Conservation (phyloP, 2,888 invertebrate genomes). For the Hydraecia micacea region DNA sequence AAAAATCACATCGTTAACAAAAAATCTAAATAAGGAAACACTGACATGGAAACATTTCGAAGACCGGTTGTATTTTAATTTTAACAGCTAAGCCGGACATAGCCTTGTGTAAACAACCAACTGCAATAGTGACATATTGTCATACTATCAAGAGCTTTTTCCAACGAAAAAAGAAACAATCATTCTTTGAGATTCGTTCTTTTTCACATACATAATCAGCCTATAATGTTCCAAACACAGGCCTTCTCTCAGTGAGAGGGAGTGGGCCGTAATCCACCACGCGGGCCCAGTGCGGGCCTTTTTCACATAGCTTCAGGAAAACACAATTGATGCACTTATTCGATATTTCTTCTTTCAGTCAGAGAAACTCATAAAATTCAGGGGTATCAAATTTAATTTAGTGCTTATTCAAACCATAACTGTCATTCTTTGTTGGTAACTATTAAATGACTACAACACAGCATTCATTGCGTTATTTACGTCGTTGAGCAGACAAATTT, state of each 20-base stretch:
- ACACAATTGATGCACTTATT: background rate
- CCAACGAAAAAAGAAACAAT: background rate
- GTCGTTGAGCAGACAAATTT: no score
- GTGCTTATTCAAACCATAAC: background rate
- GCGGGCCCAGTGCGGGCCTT: no score
- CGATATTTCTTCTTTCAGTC: background rate
- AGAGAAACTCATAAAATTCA: background rate
- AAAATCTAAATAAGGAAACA: background rate
- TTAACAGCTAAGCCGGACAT: conserved; percentile 1
- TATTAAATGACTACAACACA: background rate
- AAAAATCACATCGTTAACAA: background rate
- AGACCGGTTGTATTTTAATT: background rate
- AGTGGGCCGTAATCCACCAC: no score
- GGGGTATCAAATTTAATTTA: background rate
- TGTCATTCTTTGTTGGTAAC: background rate
- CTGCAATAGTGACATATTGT: background rate
- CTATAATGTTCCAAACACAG: no score
- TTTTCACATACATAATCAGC: background rate
- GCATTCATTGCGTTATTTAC: no score
- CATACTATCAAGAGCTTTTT: background rate
- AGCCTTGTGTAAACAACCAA: background rate
- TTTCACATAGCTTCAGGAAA: background rate
- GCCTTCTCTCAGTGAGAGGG: no score
- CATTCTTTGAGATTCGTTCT: background rate
- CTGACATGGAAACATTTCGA: background rate